Evolutionary conservation across 2,888 invertebrate genomes (phyloP).

Genomic region (Iphiclides podalirius): DNA sequence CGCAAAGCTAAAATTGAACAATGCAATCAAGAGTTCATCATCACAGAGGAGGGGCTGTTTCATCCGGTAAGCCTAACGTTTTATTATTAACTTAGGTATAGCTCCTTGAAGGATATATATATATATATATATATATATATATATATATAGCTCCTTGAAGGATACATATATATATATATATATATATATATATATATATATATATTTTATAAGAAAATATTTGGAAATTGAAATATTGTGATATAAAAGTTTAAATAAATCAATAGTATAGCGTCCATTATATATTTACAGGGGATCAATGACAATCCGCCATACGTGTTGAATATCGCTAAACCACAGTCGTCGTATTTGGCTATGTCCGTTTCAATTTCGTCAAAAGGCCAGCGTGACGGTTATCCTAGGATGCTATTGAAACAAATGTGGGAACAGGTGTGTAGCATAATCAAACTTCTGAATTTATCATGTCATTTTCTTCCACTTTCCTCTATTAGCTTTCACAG

Average conservation of each 20-base stretch:
- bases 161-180: too few relatives aligned
- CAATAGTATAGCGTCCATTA: too few relatives aligned
- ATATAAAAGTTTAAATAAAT: too few relatives aligned
- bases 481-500: too few relatives aligned
- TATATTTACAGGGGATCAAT: constrained; percentile 56
- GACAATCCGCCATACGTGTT: constrained; percentile 65
- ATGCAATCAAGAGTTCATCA: constrained; percentile 68
- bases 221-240: too few relatives aligned
- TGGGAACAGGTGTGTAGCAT: constrained; percentile 62
- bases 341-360: constrained; percentile 59
- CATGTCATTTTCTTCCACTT: too few relatives aligned
- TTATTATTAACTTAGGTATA: too few relatives aligned
- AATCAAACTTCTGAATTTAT: background rate
- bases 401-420: constrained; percentile 63
- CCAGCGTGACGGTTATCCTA: constrained; percentile 63
- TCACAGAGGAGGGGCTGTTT: constrained; percentile 60
- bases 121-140: too few relatives aligned
- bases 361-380: constrained; percentile 65
- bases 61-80: constrained; percentile 48
- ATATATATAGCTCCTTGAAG: too few relatives aligned
- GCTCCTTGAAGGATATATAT: too few relatives aligned
- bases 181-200: too few relatives aligned
- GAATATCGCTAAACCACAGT: constrained; percentile 58
- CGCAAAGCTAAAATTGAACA: constrained; percentile 58
- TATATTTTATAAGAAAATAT: too few relatives aligned